Conservation (phyloP, 2,113 vertebrate species). For the Platichthys flesus region DNA sequence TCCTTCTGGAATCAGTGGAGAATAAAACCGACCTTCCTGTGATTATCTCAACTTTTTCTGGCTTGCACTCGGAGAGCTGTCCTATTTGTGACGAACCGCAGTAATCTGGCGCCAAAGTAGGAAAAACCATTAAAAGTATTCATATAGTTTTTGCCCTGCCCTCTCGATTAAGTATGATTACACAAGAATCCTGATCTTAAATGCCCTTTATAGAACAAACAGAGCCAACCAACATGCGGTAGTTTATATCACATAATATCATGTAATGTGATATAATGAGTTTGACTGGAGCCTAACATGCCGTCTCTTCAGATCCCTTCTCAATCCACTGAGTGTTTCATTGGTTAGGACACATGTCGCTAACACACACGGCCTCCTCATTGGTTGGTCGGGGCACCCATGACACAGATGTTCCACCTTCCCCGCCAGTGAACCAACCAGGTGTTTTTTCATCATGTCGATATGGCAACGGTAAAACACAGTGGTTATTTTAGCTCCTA, state of each 20-base stretch:
- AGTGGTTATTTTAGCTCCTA: slow-evolving; percentile 81
- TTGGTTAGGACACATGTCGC: slow-evolving; percentile 63
- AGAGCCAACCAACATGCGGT: slow-evolving; percentile 2
- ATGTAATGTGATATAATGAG: slow-evolving; percentile 47
- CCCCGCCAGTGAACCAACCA: slow-evolving; percentile 60
- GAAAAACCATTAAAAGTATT: slow-evolving; percentile 23
- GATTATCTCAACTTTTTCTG: slow-evolving; percentile 52
- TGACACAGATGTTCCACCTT: slow-evolving; percentile 70
- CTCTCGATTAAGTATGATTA: slow-evolving; percentile 19
- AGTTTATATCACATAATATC: slow-evolving; percentile 38
- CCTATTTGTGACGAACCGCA: slow-evolving; percentile 38
- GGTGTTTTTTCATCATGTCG: slow-evolving; percentile 81
- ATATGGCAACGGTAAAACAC: slow-evolving; percentile 81
- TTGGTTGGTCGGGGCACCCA: slow-evolving; percentile 49
- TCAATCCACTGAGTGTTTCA: slow-evolving; percentile 31
- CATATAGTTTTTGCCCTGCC: not conserved
- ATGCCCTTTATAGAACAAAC: slow-evolving; percentile 19
- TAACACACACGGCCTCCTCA: slow-evolving; percentile 42
- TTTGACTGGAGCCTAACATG: slow-evolving; percentile 54
- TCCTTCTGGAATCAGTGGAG: slow-evolving; percentile 17
- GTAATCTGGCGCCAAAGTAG: slow-evolving; percentile 28
- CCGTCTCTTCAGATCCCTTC: slow-evolving; percentile 25
- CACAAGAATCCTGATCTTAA: slow-evolving; percentile 16
- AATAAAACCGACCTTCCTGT: slow-evolving; percentile 46
- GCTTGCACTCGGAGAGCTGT: slow-evolving; percentile 34